phyloP scores from a whole-genome alignment of 2,797 vertebrate species.

The Xiphorhynchus erythropygius region DNA sequence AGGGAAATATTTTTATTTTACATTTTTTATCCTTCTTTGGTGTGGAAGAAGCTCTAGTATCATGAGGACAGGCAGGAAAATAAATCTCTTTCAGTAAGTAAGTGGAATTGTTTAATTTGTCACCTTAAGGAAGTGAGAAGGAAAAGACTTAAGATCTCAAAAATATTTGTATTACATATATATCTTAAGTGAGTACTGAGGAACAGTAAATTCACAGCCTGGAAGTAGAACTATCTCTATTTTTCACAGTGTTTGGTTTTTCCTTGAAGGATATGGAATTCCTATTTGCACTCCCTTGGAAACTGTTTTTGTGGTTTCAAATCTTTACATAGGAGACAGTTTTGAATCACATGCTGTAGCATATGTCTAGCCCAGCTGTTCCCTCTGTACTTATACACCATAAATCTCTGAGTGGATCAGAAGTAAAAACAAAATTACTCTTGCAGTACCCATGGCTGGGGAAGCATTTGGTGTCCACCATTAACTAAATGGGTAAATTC shows the following conservation, averaged over 20 bases:
- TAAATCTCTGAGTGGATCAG: neutral
- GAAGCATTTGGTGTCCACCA: neutral
- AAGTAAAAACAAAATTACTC: neutral
- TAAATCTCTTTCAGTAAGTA: neutral
- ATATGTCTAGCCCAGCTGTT: conserved; percentile 48
- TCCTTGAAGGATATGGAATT: conserved; percentile 16
- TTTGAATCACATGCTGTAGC: conserved; percentile 13
- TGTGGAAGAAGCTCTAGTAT: neutral
- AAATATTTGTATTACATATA: conserved; percentile 3
- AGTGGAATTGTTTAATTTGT: conserved; percentile 17
- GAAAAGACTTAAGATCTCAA: neutral
- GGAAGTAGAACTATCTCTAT: neutral
- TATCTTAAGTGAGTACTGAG: neutral
- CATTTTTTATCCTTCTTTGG: conserved; percentile 34
- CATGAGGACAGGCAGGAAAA: neutral
- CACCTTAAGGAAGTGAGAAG: neutral
- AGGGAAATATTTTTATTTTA: neutral
- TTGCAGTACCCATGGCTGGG: neutral
- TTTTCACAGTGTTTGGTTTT: conserved; percentile 37
- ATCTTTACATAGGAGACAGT: conserved; percentile 18
- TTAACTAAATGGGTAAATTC: neutral
- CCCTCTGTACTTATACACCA: neutral
- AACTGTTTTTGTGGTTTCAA: neutral
- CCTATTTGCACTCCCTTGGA: neutral
- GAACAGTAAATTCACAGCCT: conserved; percentile 12